phyloP scores from a whole-genome alignment of 1,140 invertebrate genomes.

The Scylla paramamosain region DNA sequence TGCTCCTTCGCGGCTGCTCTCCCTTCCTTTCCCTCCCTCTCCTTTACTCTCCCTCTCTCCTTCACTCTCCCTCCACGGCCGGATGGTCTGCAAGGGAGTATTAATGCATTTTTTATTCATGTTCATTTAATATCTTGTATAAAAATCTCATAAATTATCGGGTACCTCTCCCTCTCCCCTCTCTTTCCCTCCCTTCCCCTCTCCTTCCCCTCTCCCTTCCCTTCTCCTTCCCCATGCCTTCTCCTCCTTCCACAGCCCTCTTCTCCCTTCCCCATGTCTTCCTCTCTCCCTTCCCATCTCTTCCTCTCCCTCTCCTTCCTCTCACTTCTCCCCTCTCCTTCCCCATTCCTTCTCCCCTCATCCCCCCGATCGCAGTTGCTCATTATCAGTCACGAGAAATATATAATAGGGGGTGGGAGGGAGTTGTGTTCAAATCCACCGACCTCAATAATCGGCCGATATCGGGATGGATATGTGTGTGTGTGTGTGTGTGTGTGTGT shows the following conservation, averaged over 20 bases:
- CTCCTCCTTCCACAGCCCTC: not conserved
- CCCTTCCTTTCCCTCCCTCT: not conserved
- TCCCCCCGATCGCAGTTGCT: not conserved
- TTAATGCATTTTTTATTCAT: conserved; percentile 25
- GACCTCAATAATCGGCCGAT: not conserved
- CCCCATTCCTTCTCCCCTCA: not conserved
- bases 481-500: not conserved
- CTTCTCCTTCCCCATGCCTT: not conserved
- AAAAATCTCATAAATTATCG: not conserved
- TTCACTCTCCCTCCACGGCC: not conserved
- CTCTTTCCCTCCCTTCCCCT: not conserved
- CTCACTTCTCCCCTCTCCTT: not conserved
- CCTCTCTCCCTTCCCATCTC: not conserved
- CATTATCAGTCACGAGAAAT: not conserved
- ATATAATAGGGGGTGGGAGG: not conserved
- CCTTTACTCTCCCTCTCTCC: not conserved
- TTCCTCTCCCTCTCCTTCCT: not conserved
- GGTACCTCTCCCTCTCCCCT: too few relatives aligned
- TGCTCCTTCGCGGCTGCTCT: not conserved
- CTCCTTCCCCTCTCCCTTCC: not conserved
- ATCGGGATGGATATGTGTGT: not conserved
- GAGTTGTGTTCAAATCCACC: not conserved
- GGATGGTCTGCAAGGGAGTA: not conserved
- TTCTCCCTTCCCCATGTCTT: not conserved
- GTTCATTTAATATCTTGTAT: conserved; percentile 24